phyloP scores from a whole-genome alignment of 2,113 vertebrate genomes.

The Stigmatopora nigra region DNA sequence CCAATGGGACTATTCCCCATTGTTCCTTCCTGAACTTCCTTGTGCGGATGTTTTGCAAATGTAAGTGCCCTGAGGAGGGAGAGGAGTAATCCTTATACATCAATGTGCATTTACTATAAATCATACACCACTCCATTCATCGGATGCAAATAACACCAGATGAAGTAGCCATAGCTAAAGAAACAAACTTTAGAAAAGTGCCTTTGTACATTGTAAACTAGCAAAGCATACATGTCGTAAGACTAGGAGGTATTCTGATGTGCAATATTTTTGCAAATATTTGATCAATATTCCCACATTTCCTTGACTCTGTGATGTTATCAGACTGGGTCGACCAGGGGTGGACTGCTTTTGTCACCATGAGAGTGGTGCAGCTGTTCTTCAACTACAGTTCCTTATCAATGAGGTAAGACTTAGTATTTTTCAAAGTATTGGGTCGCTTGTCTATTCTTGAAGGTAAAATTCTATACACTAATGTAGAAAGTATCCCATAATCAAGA shows the following conservation, averaged over 20 bases:
- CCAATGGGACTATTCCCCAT: neutral
- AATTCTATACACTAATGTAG: neutral
- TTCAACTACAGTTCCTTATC: conserved; percentile 96
- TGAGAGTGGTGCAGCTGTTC: conserved; percentile 88
- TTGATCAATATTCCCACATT: conserved; percentile 25
- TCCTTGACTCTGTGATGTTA: conserved; percentile 81
- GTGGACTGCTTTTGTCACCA: conserved; percentile 96
- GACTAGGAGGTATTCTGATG: neutral
- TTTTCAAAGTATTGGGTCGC: neutral
- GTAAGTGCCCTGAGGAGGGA: conserved; percentile 6
- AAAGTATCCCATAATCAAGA: neutral
- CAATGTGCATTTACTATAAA: neutral
- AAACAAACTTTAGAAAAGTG: neutral
- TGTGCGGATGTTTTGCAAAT: conserved; percentile 1
- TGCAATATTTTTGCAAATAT: neutral
- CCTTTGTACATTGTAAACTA: neutral
- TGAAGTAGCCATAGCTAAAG: neutral
- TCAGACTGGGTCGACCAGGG: conserved; percentile 92
- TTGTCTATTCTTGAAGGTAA: neutral
- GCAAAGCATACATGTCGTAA: neutral
- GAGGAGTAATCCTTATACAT: conserved; percentile 14
- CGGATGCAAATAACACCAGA: neutral
- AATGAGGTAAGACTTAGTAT: conserved; percentile 81
- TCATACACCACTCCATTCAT: conserved; percentile 1
- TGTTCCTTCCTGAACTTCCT: neutral